These are phyloP conservation scores for Oncorhynchus nerka DNA, from an alignment of 2,113 vertebrate species.

Conservation along the genomic window DNA sequence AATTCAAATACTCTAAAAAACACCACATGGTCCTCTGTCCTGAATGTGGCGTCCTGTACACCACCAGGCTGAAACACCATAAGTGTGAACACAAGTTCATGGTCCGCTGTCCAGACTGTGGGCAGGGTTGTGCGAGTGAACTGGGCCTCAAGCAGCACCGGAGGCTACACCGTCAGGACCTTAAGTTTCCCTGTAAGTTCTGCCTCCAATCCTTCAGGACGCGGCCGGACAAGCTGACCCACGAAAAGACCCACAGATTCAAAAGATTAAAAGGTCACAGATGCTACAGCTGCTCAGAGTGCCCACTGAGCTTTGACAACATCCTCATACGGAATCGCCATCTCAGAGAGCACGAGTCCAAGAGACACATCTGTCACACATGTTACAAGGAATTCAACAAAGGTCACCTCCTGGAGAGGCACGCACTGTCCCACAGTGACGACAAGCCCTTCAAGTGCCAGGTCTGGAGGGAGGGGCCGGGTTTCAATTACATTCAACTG, in stretches of 20 bases:
- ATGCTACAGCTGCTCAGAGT: neutral
- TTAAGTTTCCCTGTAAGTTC: neutral
- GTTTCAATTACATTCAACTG: neutral
- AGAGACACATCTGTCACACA: neutral
- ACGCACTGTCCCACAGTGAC: neutral
- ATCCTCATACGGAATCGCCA: neutral
- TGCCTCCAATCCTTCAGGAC: neutral
- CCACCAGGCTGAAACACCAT: neutral
- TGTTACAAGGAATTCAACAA: neutral
- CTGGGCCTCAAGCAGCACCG: neutral
- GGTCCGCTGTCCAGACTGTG: neutral
- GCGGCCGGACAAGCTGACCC: neutral
- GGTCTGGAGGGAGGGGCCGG: neutral
- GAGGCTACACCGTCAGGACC: neutral
- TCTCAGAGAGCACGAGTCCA: constrained; percentile 1
- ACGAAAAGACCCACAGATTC: neutral
- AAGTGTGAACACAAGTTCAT: neutral
- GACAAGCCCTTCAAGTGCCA: constrained; percentile 4
- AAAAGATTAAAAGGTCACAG: neutral
- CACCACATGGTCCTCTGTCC: neutral
- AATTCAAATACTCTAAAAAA: too few relatives aligned
- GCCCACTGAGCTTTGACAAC: neutral
- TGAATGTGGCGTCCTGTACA: neutral
- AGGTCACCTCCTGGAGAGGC: neutral
- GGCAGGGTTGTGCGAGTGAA: neutral